phyloP scores from a whole-genome alignment of 2,888 invertebrate genomes.

The Ochropleura leucogaster region DNA sequence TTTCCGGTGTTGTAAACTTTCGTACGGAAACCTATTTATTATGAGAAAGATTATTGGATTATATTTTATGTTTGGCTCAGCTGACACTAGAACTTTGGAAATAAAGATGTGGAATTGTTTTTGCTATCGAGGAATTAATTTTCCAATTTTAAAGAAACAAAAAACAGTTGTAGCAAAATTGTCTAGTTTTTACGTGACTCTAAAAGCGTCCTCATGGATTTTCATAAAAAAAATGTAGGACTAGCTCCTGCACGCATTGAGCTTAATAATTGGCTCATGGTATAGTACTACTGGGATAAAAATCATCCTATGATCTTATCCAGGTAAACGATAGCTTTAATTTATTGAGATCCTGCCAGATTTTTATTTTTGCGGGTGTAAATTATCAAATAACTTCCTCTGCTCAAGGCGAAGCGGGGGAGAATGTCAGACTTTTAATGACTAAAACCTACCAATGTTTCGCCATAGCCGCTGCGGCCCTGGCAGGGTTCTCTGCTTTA shows the following conservation, averaged over 20 bases:
- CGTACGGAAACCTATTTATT: slow-evolving; percentile 5
- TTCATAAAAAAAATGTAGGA: neutral
- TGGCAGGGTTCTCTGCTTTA: too few species aligned
- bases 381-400: too few species aligned
- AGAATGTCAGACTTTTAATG: too few species aligned
- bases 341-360: neutral
- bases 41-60: slow-evolving; percentile 1
- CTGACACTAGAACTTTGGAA: neutral
- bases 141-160: neutral
- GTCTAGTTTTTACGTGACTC: neutral
- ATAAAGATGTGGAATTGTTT: neutral
- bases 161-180: neutral
- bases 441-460: too few species aligned
- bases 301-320: too few species aligned
- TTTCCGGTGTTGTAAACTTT: slow-evolving; percentile 11
- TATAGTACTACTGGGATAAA: too few species aligned
- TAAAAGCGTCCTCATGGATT: neutral
- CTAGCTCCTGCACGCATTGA: too few species aligned
- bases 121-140: neutral
- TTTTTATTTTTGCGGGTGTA: too few species aligned
- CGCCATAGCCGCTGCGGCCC: too few species aligned
- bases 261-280: too few species aligned
- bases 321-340: too few species aligned
- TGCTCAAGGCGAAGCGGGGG: too few species aligned
- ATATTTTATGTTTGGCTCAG: neutral